phyloP scores from a whole-genome alignment of 2,797 vertebrate genomes.

The Sciurus vulgaris region DNA sequence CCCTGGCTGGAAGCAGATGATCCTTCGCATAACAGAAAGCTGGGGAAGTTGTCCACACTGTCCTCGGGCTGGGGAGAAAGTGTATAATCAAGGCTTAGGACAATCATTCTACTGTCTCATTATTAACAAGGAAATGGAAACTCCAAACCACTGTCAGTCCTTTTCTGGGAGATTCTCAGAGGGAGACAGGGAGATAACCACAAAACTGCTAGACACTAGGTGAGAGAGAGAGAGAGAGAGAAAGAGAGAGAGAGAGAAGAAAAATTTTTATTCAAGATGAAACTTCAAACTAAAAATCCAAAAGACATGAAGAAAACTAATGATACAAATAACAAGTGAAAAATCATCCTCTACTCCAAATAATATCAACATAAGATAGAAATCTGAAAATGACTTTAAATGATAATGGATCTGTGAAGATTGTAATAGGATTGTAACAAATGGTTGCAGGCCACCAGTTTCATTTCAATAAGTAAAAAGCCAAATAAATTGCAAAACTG shows the following conservation, averaged over 20 bases:
- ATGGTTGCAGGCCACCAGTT: neutral
- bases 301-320: neutral
- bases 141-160: neutral
- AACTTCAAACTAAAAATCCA: neutral
- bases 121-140: neutral
- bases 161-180: neutral
- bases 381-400: constrained; percentile 32
- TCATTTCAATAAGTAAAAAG: constrained; percentile 1
- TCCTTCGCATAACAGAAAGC: neutral
- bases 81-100: neutral
- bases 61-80: neutral
- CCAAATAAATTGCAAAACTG: neutral
- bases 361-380: neutral
- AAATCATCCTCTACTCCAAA: neutral
- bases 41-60: neutral
- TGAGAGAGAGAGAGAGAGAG: neutral
- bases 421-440: neutral
- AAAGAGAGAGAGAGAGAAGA: neutral
- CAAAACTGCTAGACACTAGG: neutral
- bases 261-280: neutral
- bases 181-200: neutral
- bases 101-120: neutral
- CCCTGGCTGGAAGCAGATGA: neutral
- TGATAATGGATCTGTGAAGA: neutral
- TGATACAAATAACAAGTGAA: neutral